Evolutionary conservation across 1,140 invertebrate genomes (phyloP).

Genomic region (Achatina immaculata): DNA sequence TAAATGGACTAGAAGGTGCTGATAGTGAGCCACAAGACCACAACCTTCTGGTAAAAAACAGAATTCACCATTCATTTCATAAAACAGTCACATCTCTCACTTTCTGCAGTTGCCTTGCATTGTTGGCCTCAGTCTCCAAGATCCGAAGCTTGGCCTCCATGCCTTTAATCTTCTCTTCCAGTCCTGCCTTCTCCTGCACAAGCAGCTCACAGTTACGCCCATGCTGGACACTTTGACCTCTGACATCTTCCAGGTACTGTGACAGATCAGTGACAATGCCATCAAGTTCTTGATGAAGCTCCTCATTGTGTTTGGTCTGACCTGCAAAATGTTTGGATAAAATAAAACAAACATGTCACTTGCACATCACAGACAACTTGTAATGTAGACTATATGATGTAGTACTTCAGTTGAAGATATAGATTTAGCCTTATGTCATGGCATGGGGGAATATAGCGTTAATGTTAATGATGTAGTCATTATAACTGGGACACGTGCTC

Average conservation of each 20-base stretch:
- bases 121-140: constrained; percentile 40
- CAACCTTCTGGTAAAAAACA: too few species aligned
- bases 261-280: constrained; percentile 64
- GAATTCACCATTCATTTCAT: too few species aligned
- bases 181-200: constrained; percentile 53
- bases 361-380: too few species aligned
- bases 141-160: constrained; percentile 62
- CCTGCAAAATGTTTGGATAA: constrained; percentile 50
- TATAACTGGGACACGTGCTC: too few species aligned
- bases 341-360: too few species aligned
- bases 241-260: constrained; percentile 61
- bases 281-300: constrained; percentile 62
- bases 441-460: too few species aligned
- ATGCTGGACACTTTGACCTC: constrained; percentile 58
- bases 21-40: too few species aligned
- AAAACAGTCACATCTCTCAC: constrained; percentile 13
- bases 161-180: constrained; percentile 55
- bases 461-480: too few species aligned
- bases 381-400: too few species aligned
- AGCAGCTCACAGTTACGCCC: constrained; percentile 59
- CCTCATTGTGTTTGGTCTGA: constrained; percentile 62
- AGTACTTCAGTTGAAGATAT: too few species aligned
- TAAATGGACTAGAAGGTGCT: too few species aligned
- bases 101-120: constrained; percentile 38
- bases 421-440: too few species aligned